phyloP scores from a whole-genome alignment of 2,113 vertebrate species.

The Tylochromis polylepis region DNA sequence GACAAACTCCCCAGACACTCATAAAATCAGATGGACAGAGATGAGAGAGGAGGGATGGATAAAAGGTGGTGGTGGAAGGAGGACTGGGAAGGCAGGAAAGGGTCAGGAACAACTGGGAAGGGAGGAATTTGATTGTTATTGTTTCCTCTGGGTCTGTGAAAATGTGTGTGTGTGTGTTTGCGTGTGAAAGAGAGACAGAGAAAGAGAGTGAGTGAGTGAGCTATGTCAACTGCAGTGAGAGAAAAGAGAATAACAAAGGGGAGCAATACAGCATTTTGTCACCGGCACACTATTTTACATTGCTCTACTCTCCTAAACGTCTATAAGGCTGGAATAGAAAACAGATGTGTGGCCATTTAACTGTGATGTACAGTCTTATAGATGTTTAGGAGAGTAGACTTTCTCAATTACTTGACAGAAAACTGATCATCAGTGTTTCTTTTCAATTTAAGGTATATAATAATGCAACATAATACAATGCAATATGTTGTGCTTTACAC shows the following conservation, averaged over 20 bases:
- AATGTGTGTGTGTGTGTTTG: not conserved
- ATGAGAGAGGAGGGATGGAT: slow-evolving; percentile 50
- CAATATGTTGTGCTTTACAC: not conserved
- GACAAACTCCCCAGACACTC: slow-evolving; percentile 52
- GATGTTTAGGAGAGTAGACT: not conserved
- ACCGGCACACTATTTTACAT: not conserved
- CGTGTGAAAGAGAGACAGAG: not conserved
- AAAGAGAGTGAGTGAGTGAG: not conserved
- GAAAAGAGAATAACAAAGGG: not conserved
- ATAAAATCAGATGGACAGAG: slow-evolving; percentile 65
- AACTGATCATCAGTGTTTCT: not conserved
- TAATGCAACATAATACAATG: not conserved
- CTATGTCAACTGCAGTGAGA: not conserved
- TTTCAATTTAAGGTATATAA: not conserved
- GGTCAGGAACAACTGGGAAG: slow-evolving; percentile 16
- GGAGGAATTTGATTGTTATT: slow-evolving; percentile 48
- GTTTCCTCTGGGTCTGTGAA: slow-evolving; percentile 22
- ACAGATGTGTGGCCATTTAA: no score
- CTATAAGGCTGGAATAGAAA: no score
- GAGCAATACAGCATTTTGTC: not conserved
- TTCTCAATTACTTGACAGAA: not conserved
- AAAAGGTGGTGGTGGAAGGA: slow-evolving; percentile 38
- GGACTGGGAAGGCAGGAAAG: not conserved
- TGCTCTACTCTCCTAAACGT: no score
- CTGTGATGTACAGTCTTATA: no score